These are phyloP conservation scores for Rhea americana DNA, from an alignment of 2,113 vertebrate species.

Conservation along the genomic window DNA sequence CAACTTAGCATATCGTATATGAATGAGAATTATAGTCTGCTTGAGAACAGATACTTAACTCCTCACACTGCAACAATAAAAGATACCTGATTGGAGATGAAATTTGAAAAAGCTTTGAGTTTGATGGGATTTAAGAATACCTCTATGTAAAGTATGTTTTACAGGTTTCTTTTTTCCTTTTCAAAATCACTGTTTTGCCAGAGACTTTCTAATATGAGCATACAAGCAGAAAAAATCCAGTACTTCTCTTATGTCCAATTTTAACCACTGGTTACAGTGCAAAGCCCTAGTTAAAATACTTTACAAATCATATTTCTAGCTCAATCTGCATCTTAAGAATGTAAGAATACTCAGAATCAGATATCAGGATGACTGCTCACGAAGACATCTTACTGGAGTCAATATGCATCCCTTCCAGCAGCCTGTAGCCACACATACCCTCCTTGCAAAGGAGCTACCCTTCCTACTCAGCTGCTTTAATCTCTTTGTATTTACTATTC, in stretches of 20 bases:
- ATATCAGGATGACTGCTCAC: not conserved
- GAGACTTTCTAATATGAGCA: not conserved
- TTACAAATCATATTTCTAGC: not conserved
- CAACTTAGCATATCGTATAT: conserved; percentile 12
- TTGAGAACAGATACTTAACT: conserved; percentile 49
- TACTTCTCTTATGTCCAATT: not conserved
- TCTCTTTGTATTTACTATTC: conserved; percentile 28
- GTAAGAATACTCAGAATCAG: not conserved
- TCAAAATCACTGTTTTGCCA: conserved; percentile 2
- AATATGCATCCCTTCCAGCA: not conserved
- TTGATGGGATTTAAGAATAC: conserved; percentile 37
- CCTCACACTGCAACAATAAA: conserved; percentile 54
- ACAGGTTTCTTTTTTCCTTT: not conserved
- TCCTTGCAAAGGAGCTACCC: not conserved
- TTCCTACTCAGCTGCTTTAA: conserved; percentile 17
- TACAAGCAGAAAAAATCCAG: not conserved
- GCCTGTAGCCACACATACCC: not conserved
- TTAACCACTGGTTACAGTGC: not conserved
- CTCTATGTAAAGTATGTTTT: not conserved
- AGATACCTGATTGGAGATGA: conserved; percentile 15
- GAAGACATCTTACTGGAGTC: not conserved
- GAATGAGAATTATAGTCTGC: conserved; percentile 52
- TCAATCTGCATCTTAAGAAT: not conserved
- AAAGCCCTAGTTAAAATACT: not conserved
- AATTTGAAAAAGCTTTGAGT: conserved; percentile 45